Evolutionary conservation across 2,797 vertebrate species (phyloP).

Genomic region (Adelosebastes latens): DNA sequence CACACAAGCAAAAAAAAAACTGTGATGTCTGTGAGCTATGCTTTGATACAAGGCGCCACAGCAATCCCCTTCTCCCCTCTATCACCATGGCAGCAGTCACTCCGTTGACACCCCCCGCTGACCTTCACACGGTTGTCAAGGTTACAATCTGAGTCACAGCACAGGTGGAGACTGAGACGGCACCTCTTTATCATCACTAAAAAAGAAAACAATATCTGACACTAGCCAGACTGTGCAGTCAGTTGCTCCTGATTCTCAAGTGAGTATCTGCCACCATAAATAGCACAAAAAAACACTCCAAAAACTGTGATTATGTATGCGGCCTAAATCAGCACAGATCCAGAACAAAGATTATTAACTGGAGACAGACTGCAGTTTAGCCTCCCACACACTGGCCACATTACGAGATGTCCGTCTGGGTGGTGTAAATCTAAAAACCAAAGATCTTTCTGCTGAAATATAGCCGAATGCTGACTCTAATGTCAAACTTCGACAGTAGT

Average conservation of each 20-base stretch:
- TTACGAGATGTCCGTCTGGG: constrained; percentile 11
- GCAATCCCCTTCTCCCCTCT: constrained; percentile 27
- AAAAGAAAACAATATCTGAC: constrained; percentile 14
- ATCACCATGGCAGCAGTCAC: constrained; percentile 69
- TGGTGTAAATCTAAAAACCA: not conserved
- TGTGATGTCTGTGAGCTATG: constrained; percentile 64
- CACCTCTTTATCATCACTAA: constrained; percentile 18
- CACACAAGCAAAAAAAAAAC: constrained; percentile 25
- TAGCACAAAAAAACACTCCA: not conserved
- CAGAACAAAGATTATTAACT: constrained; percentile 41
- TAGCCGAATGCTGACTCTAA: not conserved
- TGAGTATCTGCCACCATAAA: not conserved
- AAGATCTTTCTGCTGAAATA: not conserved
- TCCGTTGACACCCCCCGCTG: constrained; percentile 39
- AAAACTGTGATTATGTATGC: constrained; percentile 32
- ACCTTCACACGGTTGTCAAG: constrained; percentile 74
- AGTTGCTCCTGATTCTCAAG: not conserved
- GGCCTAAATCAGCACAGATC: constrained; percentile 21
- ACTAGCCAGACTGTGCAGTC: not conserved
- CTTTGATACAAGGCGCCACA: constrained; percentile 48
- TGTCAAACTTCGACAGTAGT: constrained; percentile 2
- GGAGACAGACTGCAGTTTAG: constrained; percentile 23
- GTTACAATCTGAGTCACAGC: constrained; percentile 68
- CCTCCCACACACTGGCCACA: constrained; percentile 41
- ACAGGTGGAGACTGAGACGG: constrained; percentile 41